Percentiles rank a stretch among this genome's conserved stretches.
Conservation (phyloP, 2,888 invertebrate species). For the Euspilapteryx auroguttella region DNA sequence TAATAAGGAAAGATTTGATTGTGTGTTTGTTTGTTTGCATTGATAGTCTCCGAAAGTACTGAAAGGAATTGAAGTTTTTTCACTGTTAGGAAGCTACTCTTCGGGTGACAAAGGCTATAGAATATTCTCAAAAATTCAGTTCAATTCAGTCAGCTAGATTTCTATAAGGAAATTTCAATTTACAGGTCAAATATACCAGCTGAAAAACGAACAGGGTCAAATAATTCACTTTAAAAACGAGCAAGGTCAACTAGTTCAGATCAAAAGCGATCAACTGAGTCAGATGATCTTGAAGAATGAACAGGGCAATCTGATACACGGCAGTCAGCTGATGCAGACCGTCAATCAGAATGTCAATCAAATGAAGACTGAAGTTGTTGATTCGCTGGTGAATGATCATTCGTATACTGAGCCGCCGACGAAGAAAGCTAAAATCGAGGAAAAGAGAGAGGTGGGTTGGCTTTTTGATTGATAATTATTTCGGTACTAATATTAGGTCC, state of each 20-base stretch:
- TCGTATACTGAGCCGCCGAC: constrained; percentile 39
- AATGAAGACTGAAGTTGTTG: constrained; percentile 24
- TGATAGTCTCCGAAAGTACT: no score
- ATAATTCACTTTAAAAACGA: constrained; percentile 41
- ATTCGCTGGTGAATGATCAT: constrained; percentile 29
- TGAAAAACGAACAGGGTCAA: constrained; percentile 50
- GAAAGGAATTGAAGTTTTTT: no score
- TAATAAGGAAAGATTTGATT: no score
- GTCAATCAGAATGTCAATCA: constrained; percentile 23
- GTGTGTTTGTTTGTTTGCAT: no score
- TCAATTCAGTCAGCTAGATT: no score
- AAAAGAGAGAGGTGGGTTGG: constrained; percentile 30
- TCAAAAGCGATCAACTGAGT: not conserved
- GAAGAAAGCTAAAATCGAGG: constrained; percentile 38
- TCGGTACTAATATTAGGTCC: no score
- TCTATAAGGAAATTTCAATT: no score
- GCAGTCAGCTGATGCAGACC: constrained; percentile 15
- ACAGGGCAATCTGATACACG: constrained; percentile 11
- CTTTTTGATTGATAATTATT: no score
- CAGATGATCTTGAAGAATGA: constrained; percentile 12
- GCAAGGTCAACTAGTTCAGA: constrained; percentile 22
- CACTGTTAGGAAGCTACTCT: no score
- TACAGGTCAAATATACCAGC: constrained; percentile 36
- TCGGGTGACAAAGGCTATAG: no score
- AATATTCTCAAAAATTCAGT: no score